Evolutionary conservation across 2,888 invertebrate genomes (phyloP).

Genomic region (Andrena marginata): DNA sequence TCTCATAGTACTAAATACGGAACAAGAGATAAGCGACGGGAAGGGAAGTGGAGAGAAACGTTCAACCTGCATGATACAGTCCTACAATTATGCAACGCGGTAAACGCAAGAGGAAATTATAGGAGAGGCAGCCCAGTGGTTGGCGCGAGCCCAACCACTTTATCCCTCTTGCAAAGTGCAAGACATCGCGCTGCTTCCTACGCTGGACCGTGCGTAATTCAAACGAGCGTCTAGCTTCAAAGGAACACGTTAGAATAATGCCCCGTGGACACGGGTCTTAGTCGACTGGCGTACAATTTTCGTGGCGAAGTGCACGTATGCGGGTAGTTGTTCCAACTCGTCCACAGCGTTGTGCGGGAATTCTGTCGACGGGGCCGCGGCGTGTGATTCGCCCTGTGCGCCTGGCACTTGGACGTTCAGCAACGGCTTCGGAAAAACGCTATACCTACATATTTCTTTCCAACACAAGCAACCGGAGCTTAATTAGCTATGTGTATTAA

Average conservation of each 20-base stretch:
- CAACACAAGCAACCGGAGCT: background rate
- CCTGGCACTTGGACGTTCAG: no score
- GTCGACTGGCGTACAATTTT: background rate
- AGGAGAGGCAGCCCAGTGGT: background rate
- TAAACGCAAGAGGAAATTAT: conserved; percentile 7
- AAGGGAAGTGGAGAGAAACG: background rate
- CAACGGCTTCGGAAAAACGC: no score
- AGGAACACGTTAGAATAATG: conserved; percentile 13
- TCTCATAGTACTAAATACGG: no score
- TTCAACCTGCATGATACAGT: background rate
- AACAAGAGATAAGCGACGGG: no score
- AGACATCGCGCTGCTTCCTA: background rate
- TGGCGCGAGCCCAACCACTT: background rate
- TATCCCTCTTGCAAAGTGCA: background rate
- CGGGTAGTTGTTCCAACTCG: no score
- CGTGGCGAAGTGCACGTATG: no score
- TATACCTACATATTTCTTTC: background rate
- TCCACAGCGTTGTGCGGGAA: no score
- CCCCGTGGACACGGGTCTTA: conserved; percentile 2
- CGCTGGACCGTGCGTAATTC: conserved; percentile 7
- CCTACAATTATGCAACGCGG: conserved; percentile 12
- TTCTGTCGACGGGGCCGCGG: no score
- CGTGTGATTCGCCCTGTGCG: no score
- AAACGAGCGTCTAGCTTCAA: conserved; percentile 1
- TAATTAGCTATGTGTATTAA: conserved; percentile 7